Percentiles rank a stretch among this genome's conserved stretches.
phyloP scores from a whole-genome alignment of 2,797 vertebrate species.

The Distichodus sexfasciatus region DNA sequence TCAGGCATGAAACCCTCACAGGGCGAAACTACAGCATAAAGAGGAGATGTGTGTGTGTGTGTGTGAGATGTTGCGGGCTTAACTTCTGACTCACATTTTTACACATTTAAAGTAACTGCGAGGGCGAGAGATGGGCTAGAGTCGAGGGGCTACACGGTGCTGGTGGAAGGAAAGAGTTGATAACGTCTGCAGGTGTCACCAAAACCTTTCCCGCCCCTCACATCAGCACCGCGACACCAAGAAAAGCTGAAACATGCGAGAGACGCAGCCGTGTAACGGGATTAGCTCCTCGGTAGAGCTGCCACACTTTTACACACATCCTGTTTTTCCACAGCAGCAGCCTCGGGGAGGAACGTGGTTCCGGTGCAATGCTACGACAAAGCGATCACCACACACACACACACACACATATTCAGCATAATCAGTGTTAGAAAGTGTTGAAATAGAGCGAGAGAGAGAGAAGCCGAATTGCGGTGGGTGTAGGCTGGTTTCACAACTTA shows the following conservation, averaged over 20 bases:
- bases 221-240: background rate
- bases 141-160: background rate
- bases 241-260: constrained; percentile 41
- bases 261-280: constrained; percentile 60
- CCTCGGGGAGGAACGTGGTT: constrained; percentile 49
- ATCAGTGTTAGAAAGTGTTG: too few species aligned
- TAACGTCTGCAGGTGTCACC: background rate
- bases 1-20: too few species aligned
- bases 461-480: too few species aligned
- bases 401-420: too few species aligned
- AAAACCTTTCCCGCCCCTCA: background rate
- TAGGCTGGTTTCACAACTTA: too few species aligned
- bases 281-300: constrained; percentile 58
- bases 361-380: constrained; percentile 41
- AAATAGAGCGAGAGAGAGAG: too few species aligned
- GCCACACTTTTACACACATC: constrained; percentile 49
- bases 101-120: too few species aligned
- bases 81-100: too few species aligned
- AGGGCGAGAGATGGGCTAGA: background rate
- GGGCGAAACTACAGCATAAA: too few species aligned
- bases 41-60: too few species aligned
- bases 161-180: background rate
- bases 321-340: constrained; percentile 52
- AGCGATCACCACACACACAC: constrained; percentile 56
- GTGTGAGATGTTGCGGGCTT: too few species aligned